Evolutionary conservation across 2,888 invertebrate genomes (phyloP).

Genomic region (Lamellibrachia satsuma): DNA sequence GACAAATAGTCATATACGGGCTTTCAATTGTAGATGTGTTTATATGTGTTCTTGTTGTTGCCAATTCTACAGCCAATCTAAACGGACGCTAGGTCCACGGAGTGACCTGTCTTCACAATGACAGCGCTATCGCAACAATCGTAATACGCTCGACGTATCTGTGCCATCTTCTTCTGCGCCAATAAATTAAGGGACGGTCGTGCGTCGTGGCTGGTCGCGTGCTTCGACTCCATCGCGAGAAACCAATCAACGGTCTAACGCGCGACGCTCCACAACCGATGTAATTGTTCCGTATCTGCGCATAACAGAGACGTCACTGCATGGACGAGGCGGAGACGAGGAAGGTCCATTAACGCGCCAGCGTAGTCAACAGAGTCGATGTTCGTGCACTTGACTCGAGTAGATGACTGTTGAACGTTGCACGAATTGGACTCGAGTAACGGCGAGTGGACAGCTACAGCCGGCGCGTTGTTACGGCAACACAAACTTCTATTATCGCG

Average conservation of each 20-base stretch:
- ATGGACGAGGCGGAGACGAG: neutral
- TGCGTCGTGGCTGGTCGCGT: neutral
- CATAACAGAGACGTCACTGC: neutral
- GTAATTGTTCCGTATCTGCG: neutral
- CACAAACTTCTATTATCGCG: slow-evolving; percentile 5
- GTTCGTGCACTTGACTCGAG: neutral
- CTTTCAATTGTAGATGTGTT: neutral
- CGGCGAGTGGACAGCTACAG: neutral
- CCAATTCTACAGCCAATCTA: neutral
- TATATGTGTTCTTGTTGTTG: neutral
- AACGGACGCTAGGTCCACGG: neutral
- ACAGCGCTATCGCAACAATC: neutral
- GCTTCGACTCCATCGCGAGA: neutral
- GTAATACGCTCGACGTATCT: neutral
- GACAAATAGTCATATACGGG: neutral
- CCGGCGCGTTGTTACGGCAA: neutral
- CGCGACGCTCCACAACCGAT: neutral
- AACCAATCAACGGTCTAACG: neutral
- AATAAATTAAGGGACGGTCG: neutral
- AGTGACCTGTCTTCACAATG: neutral
- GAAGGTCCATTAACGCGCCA: no score
- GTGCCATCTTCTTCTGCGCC: neutral
- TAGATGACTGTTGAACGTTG: neutral
- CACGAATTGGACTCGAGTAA: neutral
- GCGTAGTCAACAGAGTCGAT: no score